phyloP scores from a whole-genome alignment of 2,888 invertebrate species.

The Zootermopsis nevadensis region DNA sequence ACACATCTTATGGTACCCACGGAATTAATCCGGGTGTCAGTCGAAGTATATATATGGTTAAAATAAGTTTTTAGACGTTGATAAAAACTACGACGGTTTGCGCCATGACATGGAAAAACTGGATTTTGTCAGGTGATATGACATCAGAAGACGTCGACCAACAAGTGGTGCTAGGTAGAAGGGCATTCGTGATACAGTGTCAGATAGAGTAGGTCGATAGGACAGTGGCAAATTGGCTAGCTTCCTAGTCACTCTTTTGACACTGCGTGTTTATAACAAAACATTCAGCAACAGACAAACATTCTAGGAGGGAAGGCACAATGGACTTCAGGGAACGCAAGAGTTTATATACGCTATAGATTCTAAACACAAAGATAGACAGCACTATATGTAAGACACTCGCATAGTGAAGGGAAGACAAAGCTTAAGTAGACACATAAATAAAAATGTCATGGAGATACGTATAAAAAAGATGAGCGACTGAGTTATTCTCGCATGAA shows the following conservation, averaged over 20 bases:
- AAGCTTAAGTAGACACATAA: too few relatives aligned
- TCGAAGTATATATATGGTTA: not conserved
- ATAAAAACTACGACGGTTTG: not conserved
- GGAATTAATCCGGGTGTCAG: too few relatives aligned
- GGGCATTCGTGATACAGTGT: not conserved
- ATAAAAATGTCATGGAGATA: too few relatives aligned
- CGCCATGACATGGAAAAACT: not conserved
- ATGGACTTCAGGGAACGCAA: not conserved
- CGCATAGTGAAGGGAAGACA: too few relatives aligned
- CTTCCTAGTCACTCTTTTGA: too few relatives aligned
- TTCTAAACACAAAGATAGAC: too few relatives aligned
- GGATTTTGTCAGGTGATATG: not conserved
- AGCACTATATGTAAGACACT: too few relatives aligned
- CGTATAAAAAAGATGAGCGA: too few relatives aligned
- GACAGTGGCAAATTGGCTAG: slow-evolving; percentile 8
- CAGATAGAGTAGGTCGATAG: not conserved
- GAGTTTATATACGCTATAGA: too few relatives aligned
- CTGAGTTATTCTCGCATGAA: too few relatives aligned
- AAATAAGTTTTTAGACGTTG: not conserved
- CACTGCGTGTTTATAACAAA: too few relatives aligned
- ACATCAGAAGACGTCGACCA: not conserved
- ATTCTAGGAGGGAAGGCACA: not conserved
- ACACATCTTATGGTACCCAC: too few relatives aligned
- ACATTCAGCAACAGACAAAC: not conserved
- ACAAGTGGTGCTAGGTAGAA: not conserved